These are phyloP conservation scores for Lepidurus packardi DNA, from an alignment of 1,140 invertebrate genomes.

Conservation along the genomic window DNA sequence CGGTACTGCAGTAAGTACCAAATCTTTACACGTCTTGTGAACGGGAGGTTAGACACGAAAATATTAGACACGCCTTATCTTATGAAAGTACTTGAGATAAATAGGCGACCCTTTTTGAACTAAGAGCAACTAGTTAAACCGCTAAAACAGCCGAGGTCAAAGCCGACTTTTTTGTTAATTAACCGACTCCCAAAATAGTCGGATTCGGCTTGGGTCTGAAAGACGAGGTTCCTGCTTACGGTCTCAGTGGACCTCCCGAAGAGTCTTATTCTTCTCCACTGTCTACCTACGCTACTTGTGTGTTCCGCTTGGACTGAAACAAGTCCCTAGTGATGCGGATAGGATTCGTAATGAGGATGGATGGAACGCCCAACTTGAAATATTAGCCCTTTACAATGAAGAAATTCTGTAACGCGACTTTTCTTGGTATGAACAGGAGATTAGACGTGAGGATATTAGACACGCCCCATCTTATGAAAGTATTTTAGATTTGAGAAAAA, in stretches of 20 bases:
- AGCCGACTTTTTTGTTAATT: background rate
- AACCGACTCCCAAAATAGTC: background rate
- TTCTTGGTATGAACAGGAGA: too few species aligned
- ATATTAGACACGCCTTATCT: too few species aligned
- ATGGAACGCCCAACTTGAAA: background rate
- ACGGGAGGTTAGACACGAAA: too few species aligned
- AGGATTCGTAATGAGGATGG: background rate
- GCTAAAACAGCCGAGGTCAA: too few species aligned
- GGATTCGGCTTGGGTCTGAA: background rate
- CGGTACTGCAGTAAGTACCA: too few species aligned
- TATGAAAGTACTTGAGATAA: too few species aligned
- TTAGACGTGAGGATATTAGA: too few species aligned
- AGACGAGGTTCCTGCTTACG: background rate
- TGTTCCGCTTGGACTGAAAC: slow-evolving; percentile 2
- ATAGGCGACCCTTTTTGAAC: too few species aligned
- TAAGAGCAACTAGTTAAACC: too few species aligned
- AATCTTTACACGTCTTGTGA: too few species aligned
- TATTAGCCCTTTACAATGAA: background rate
- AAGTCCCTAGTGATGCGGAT: slow-evolving; percentile 10
- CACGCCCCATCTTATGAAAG: too few species aligned
- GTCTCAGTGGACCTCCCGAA: background rate
- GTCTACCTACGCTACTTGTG: background rate
- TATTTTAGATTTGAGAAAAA: too few species aligned
- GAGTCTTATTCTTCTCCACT: background rate
- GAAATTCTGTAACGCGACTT: background rate